Percentiles rank a stretch among this genome's conserved stretches.
Evolutionary conservation across 2,888 invertebrate genomes (phyloP).

Genomic region (Lymantria dispar): DNA sequence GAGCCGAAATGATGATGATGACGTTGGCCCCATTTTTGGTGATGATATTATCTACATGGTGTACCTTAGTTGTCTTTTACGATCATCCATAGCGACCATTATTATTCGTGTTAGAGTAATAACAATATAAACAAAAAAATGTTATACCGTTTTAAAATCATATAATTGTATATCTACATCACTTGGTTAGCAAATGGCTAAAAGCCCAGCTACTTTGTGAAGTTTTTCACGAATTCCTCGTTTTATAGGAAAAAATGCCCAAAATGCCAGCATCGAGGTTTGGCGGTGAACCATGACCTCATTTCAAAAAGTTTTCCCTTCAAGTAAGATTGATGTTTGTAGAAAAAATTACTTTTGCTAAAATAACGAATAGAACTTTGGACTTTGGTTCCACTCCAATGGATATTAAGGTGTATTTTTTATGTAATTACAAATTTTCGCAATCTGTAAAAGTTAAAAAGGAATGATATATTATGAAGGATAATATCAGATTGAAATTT

Average conservation of each 20-base stretch:
- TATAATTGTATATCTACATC: background rate
- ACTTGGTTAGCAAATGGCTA: background rate
- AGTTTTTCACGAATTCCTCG: constrained; percentile 50
- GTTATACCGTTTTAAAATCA: no score
- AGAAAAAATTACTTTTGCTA: constrained; percentile 46
- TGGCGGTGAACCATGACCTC: constrained; percentile 64
- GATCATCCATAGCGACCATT: no score
- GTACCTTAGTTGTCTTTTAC: no score
- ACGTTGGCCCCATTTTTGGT: no score
- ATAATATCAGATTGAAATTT: background rate
- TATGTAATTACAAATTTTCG: constrained; percentile 11
- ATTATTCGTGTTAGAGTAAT: no score
- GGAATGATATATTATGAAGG: background rate
- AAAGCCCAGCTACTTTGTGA: constrained; percentile 31
- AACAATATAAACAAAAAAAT: no score
- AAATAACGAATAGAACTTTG: constrained; percentile 35
- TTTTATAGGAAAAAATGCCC: constrained; percentile 55
- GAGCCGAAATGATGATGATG: no score
- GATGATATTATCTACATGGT: no score
- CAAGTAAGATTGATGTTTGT: constrained; percentile 71
- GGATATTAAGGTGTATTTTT: constrained; percentile 23
- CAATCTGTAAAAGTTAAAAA: constrained; percentile 5
- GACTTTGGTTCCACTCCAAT: constrained; percentile 18
- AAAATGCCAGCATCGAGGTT: constrained; percentile 60
- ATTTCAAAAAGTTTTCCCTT: constrained; percentile 62